Percentiles rank a stretch among this genome's conserved stretches.
phyloP scores from a whole-genome alignment of 2,888 invertebrate species.

The Salticus scenicus region DNA sequence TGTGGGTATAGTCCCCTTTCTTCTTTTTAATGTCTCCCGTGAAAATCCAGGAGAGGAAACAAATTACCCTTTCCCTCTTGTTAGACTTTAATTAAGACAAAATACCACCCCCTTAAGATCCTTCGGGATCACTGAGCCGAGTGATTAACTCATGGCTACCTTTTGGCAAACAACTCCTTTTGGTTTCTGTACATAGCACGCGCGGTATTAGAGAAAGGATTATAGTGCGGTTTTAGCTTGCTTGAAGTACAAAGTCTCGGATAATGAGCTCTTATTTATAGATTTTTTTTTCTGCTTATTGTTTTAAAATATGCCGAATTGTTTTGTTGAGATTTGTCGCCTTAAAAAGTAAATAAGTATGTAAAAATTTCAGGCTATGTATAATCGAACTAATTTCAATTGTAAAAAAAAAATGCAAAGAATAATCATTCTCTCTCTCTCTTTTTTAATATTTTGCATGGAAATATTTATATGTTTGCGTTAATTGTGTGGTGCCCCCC shows the following conservation, averaged over 20 bases:
- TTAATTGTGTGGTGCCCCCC: no score
- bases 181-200: conserved; percentile 29
- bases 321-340: no score
- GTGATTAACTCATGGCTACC: conserved; percentile 57
- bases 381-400: no score
- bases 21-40: conserved; percentile 27
- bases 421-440: no score
- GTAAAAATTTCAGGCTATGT: no score
- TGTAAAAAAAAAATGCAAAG: no score
- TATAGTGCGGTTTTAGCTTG: conserved; percentile 19
- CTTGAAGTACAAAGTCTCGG: conserved; percentile 1
- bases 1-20: conserved; percentile 31
- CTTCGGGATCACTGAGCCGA: conserved; percentile 50
- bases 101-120: conserved; percentile 47
- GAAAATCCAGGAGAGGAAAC: conserved; percentile 26
- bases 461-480: no score
- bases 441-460: no score
- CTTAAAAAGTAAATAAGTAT: no score
- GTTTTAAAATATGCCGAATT: neutral
- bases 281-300: neutral
- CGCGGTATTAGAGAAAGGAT: conserved; percentile 9
- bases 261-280: conserved; percentile 16
- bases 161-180: conserved; percentile 46
- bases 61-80: conserved; percentile 31
- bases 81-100: conserved; percentile 62